Evolutionary conservation across 2,888 invertebrate genomes (phyloP), one percentile per base, ranked within the genome.

Genomic region (Scaptomyza caliginosa): DNA sequence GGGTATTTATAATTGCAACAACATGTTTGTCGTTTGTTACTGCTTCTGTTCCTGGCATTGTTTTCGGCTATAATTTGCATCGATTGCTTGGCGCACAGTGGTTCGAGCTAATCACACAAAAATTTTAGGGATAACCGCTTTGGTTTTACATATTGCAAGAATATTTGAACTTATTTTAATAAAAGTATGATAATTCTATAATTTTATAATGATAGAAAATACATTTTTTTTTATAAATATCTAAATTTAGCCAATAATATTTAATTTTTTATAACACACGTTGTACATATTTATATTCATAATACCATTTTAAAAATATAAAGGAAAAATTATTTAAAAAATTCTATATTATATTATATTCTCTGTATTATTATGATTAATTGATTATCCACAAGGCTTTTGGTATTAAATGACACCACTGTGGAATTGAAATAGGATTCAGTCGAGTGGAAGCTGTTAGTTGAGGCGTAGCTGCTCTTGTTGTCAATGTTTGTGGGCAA

Each of bases 41-140:
- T 46, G 58, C 32, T 58, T 54, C 51, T 55, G 64, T 54, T 73
- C 48, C 34, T 67, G 56, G 34, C 71, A 68, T 71, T 70, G 75
- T 72, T 75, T 74, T 75, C 67, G 77, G 67, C 36, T 54, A 76
- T 69, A 68, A 80, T 79, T 76, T 83, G 63, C 69, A 79, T 77
- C 76, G 77, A 85, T 79, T 86, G 70, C 60, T 58, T 17, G 38
- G 57, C 49, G 67, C 64, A 74, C 76, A 57, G 63, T 75, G 74
- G 60, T 4, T 26, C 19, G 13, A 36, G 7, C 3, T 28, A 24
- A 43, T 43, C 43, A 26, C 43, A 11, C 8, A n/a, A 26, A 17
- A 16, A 3, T 4, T 28, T 34, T 26, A 28, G 17, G 42, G 16
- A 6, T 16, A 43, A 17, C 3, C 7, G 11, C 24, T 11, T 16